Percentiles rank a stretch among this genome's conserved stretches.
Conservation (phyloP, 2,888 invertebrate species). For the Magallana nippona region DNA sequence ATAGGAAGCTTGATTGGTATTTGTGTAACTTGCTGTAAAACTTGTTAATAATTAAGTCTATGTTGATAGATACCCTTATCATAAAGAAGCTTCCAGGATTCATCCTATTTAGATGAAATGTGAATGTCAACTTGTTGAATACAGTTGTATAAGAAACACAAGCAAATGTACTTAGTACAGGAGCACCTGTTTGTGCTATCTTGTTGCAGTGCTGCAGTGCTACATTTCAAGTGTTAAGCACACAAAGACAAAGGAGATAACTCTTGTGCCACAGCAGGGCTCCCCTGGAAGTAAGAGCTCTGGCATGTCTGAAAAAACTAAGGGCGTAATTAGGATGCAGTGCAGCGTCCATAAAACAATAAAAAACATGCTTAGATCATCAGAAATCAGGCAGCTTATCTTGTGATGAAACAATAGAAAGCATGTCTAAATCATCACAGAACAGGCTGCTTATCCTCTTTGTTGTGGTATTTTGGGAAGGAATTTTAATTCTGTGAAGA, state of each 20-base stretch:
- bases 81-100: no score
- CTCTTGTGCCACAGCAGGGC: neutral
- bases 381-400: neutral
- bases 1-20: no score
- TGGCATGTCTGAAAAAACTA: neutral
- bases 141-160: no score
- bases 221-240: no score
- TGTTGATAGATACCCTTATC: no score
- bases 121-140: no score
- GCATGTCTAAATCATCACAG: constrained; percentile 4
- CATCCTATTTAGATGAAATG: no score
- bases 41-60: no score
- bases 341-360: neutral
- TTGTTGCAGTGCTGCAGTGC: no score
- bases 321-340: neutral
- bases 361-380: neutral
- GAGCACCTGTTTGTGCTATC: no score
- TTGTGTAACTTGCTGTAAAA: no score
- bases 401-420: neutral
- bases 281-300: neutral
- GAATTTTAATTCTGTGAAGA: constrained; percentile 24
- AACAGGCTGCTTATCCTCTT: neutral
- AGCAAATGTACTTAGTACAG: no score
- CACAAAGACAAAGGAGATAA: neutral
- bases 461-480: constrained; percentile 15